Evolutionary conservation across 2,797 vertebrate genomes (phyloP).

Genomic region (Spatula versicolor): DNA sequence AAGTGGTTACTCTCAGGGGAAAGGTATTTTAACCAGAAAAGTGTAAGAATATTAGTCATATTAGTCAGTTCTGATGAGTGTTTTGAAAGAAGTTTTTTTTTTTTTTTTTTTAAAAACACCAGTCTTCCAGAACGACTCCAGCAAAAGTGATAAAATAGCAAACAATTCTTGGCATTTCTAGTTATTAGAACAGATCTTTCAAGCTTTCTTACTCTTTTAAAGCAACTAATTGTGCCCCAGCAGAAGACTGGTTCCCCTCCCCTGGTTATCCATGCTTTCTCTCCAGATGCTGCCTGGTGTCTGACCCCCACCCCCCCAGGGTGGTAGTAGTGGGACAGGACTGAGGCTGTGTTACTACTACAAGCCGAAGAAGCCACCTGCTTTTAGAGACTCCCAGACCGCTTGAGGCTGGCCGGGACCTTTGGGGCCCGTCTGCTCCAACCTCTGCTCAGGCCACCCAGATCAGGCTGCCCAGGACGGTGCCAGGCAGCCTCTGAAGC

Average conservation of each 20-base stretch:
- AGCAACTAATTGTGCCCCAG: neutral
- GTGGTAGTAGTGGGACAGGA: neutral
- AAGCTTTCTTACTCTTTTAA: neutral
- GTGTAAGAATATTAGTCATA: neutral
- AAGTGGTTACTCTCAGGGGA: neutral
- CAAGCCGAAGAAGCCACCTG: neutral
- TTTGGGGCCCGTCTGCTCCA: neutral
- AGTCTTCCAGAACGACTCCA: slow-evolving; percentile 9
- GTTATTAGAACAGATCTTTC: neutral
- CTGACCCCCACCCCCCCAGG: neutral
- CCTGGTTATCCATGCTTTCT: neutral
- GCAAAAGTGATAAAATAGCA: neutral
- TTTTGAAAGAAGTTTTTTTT: neutral
- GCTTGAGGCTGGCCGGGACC: neutral
- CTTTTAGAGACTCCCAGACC: neutral
- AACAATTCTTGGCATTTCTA: neutral
- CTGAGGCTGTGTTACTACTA: neutral
- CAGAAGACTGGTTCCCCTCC: neutral
- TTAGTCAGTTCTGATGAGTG: neutral
- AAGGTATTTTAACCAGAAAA: neutral
- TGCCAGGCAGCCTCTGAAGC: neutral
- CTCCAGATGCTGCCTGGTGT: neutral
- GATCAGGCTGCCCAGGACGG: neutral
- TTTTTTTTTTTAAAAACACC: neutral
- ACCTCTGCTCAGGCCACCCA: neutral